Evolutionary conservation across 2,888 invertebrate genomes (phyloP).

Genomic region (Desoria tigrina): DNA sequence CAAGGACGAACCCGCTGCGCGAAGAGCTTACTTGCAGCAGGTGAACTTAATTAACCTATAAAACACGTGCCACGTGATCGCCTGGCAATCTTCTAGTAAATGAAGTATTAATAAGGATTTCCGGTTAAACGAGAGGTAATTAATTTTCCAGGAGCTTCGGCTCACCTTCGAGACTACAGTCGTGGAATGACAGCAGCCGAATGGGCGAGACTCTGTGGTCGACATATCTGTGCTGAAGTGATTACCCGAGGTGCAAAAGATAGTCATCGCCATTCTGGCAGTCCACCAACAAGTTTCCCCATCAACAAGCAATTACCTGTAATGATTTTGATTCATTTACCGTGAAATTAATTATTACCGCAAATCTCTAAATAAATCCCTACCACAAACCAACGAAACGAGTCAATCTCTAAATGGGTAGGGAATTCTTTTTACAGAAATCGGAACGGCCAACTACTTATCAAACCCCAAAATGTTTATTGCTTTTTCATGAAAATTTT

Average conservation of each 20-base stretch:
- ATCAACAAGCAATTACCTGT: conserved; percentile 28
- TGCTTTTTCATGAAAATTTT: too few species aligned
- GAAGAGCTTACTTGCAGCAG: conserved; percentile 71
- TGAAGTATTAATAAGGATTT: too few species aligned
- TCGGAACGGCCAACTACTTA: too few species aligned
- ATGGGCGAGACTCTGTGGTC: conserved; percentile 74
- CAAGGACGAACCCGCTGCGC: conserved; percentile 74
- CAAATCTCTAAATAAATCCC: too few species aligned
- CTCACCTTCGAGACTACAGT: conserved; percentile 68
- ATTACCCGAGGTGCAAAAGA: conserved; percentile 57
- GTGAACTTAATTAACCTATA: conserved; percentile 58
- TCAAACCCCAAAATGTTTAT: too few species aligned
- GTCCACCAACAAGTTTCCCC: conserved; percentile 8
- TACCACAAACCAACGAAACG: too few species aligned
- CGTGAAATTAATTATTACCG: too few species aligned
- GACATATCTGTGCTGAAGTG: conserved; percentile 70
- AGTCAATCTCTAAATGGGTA: not conserved
- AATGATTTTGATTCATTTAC: conserved; percentile 6
- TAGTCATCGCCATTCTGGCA: conserved; percentile 16
- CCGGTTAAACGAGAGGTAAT: too few species aligned
- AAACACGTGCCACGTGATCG: conserved; percentile 2
- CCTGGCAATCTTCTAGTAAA: too few species aligned
- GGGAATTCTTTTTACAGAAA: not conserved
- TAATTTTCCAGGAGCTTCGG: conserved; percentile 67
- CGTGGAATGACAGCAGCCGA: conserved; percentile 71